phyloP scores from a whole-genome alignment of 2,888 invertebrate species.

The Thymelicus lineola region DNA sequence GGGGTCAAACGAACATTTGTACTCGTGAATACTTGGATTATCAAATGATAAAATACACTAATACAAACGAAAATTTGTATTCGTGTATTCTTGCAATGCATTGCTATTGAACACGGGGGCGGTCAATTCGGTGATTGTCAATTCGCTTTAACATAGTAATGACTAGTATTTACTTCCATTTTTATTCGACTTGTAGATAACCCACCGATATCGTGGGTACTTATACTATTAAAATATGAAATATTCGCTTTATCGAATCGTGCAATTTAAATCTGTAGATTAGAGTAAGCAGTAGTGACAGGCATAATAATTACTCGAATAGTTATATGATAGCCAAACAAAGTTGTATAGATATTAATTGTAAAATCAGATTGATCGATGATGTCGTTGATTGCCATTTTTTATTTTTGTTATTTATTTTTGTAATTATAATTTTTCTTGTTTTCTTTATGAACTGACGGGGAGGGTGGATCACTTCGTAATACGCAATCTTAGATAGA shows the following conservation, averaged over 20 bases:
- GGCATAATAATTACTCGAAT: slow-evolving; percentile 66
- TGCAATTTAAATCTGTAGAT: slow-evolving; percentile 81
- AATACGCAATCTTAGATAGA: slow-evolving; percentile 2
- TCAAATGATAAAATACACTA: background rate
- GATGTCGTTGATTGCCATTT: slow-evolving; percentile 68
- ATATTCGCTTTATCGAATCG: slow-evolving; percentile 82
- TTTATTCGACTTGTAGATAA: slow-evolving; percentile 44
- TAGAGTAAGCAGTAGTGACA: slow-evolving; percentile 65
- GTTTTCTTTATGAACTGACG: slow-evolving; percentile 59
- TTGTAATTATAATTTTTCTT: slow-evolving; percentile 71
- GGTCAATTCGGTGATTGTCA: slow-evolving; percentile 56
- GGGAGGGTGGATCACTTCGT: slow-evolving; percentile 44
- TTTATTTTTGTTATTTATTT: slow-evolving; percentile 81
- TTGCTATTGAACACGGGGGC: slow-evolving; percentile 44
- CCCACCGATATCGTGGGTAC: slow-evolving; percentile 59
- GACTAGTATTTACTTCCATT: slow-evolving; percentile 41
- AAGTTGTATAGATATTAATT: slow-evolving; percentile 63
- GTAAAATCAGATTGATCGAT: slow-evolving; percentile 49
- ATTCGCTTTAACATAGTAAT: slow-evolving; percentile 30
- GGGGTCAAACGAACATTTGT: background rate
- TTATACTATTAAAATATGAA: slow-evolving; percentile 49
- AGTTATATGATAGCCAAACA: slow-evolving; percentile 47
- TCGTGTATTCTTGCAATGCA: slow-evolving; percentile 10
- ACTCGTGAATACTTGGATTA: too few relatives aligned
- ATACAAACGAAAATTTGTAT: background rate